Conservation (phyloP, 2,888 invertebrate genomes). For the Machimus atricapillus region DNA sequence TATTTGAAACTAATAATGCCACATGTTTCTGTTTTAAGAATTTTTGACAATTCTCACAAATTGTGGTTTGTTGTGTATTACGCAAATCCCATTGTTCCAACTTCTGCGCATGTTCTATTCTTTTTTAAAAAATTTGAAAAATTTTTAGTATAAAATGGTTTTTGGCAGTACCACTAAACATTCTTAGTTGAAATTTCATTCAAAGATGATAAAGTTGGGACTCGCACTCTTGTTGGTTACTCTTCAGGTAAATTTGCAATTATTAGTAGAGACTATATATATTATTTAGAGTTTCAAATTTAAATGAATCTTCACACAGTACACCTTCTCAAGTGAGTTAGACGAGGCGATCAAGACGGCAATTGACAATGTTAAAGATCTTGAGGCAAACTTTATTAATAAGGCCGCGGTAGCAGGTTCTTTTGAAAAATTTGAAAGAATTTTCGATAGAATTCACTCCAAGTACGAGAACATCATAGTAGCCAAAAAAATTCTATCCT, state of each 20-base stretch:
- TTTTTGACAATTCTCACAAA: no score
- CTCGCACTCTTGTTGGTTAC: neutral
- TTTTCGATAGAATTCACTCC: neutral
- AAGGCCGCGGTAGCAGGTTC: fast-evolving
- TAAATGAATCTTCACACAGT: no score
- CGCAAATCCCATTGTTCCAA: no score
- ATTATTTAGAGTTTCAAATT: no score
- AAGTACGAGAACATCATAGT: neutral
- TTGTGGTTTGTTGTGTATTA: no score
- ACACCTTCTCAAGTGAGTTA: no score
- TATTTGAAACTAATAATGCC: no score
- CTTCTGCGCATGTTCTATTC: no score
- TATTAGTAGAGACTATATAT: neutral
- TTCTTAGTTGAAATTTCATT: no score
- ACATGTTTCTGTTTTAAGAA: no score
- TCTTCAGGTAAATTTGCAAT: neutral
- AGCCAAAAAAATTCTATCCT: neutral
- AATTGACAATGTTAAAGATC: neutral
- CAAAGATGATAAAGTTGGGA: neutral
- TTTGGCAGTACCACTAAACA: no score
- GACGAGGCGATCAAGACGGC: neutral
- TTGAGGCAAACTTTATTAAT: neutral
- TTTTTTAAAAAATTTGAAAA: no score
- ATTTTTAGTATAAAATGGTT: neutral
- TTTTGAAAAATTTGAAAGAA: neutral